phyloP scores from a whole-genome alignment of 2,797 vertebrate genomes.

The Protosalanx chinensis region DNA sequence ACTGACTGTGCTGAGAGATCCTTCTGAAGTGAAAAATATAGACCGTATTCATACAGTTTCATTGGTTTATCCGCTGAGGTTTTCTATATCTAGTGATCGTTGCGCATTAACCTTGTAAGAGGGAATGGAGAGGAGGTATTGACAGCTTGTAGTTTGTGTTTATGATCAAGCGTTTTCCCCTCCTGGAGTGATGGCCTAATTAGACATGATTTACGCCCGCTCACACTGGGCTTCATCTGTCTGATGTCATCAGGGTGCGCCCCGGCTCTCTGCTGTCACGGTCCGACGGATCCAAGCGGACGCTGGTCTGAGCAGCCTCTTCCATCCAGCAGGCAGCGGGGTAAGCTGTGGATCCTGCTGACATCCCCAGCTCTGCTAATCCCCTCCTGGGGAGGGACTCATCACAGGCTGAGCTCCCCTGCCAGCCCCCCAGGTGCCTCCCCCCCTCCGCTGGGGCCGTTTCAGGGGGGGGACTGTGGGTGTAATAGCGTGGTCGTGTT shows the following conservation, averaged over 20 bases:
- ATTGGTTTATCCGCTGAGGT: background rate
- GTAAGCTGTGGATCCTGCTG: slow-evolving; percentile 52
- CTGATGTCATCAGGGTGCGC: slow-evolving; percentile 8
- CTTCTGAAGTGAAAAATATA: no score
- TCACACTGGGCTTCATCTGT: background rate
- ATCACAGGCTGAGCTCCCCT: slow-evolving; percentile 55
- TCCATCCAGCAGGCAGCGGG: slow-evolving; percentile 6
- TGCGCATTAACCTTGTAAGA: no score
- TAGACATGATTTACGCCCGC: background rate
- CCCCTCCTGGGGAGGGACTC: slow-evolving; percentile 42
- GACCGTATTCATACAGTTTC: no score
- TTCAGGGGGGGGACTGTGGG: slow-evolving; percentile 13
- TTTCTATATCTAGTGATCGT: background rate
- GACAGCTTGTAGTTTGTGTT: background rate
- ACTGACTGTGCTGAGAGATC: no score
- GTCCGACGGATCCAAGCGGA: background rate
- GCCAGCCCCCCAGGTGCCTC: slow-evolving; percentile 32
- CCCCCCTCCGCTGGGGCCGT: slow-evolving; percentile 44
- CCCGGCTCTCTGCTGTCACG: background rate
- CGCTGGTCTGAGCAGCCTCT: slow-evolving; percentile 3
- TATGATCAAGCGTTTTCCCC: background rate
- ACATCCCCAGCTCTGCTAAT: slow-evolving; percentile 63
- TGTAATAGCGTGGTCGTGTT: background rate
- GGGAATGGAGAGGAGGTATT: background rate
- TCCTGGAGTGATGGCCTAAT: background rate